Conservation (phyloP, 2,113 vertebrate species). For the Ranitomeya imitator region DNA sequence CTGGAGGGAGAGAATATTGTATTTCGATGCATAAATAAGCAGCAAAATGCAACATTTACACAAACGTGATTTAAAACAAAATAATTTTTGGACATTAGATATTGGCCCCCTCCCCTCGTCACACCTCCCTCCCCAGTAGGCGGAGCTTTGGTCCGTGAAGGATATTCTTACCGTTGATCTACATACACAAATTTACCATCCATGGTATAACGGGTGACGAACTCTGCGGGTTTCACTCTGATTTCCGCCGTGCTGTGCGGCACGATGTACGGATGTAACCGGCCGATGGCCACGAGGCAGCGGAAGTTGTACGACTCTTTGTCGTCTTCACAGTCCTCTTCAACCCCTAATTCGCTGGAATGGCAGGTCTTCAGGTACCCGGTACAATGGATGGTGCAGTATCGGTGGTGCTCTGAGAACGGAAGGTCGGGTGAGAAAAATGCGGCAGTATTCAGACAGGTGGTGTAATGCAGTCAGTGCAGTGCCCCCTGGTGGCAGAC, state of each 20-base stretch:
- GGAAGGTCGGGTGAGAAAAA: neutral
- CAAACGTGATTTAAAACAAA: too few species aligned
- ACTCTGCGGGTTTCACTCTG: conserved; percentile 83
- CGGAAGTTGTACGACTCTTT: conserved; percentile 82
- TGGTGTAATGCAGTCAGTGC: neutral
- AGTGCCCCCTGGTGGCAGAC: neutral
- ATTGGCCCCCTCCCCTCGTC: too few species aligned
- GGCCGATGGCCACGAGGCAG: conserved; percentile 87
- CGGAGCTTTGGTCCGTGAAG: neutral
- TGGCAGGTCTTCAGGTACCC: conserved; percentile 89
- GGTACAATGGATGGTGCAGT: conserved; percentile 89
- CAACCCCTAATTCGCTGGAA: conserved; percentile 76
- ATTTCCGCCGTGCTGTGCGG: conserved; percentile 81
- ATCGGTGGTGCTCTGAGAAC: conserved; percentile 79
- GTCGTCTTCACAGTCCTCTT: conserved; percentile 79
- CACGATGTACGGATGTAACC: conserved; percentile 77
- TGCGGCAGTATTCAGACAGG: neutral
- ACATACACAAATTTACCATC: conserved; percentile 93
- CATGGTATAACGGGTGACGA: conserved; percentile 86
- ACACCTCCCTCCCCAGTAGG: neutral
- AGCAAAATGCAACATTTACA: neutral
- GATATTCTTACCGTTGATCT: conserved; percentile 80
- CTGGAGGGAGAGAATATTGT: conserved; percentile 66
- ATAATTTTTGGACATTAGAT: too few species aligned
- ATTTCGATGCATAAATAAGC: neutral